A percentile compares a stretch with the other conserved stretches of the same genome.
phyloP scores from a whole-genome alignment of 2,113 vertebrate genomes.

The Mixornis gularis region DNA sequence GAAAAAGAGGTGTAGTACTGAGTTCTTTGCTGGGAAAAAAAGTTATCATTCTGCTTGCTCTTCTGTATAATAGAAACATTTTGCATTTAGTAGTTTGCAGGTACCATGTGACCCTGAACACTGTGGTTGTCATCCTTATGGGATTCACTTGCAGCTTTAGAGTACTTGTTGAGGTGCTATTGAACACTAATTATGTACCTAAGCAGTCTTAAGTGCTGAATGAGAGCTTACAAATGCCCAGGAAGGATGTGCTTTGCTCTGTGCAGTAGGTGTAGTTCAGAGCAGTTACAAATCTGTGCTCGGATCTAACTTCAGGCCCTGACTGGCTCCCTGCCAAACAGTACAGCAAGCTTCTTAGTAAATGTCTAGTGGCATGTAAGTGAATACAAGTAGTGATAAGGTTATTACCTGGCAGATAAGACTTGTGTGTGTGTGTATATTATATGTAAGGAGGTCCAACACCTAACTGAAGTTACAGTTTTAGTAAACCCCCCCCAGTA shows the following conservation, averaged over 20 bases:
- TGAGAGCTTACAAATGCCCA: neutral
- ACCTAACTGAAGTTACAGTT: neutral
- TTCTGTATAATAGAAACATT: neutral
- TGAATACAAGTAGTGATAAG: neutral
- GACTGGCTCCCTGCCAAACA: too few relatives aligned
- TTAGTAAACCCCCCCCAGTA: neutral
- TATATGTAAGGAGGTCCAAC: neutral
- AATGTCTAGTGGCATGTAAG: neutral
- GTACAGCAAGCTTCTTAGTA: neutral
- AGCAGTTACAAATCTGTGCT: neutral
- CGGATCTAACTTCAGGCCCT: neutral
- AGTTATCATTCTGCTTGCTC: neutral
- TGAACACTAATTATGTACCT: fast-evolving
- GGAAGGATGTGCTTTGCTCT: neutral
- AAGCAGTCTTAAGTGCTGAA: neutral
- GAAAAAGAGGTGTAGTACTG: neutral
- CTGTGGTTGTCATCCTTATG: neutral
- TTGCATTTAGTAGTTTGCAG: neutral
- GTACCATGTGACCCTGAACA: neutral
- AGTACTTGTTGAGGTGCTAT: too few relatives aligned
- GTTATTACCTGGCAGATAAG: neutral
- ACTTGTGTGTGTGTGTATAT: fast-evolving
- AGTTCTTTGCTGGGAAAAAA: neutral
- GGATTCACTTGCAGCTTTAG: neutral
- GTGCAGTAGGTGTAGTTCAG: neutral